Evolutionary conservation across 2,113 vertebrate species (phyloP).

Genomic region (Maccullochella peelii): DNA sequence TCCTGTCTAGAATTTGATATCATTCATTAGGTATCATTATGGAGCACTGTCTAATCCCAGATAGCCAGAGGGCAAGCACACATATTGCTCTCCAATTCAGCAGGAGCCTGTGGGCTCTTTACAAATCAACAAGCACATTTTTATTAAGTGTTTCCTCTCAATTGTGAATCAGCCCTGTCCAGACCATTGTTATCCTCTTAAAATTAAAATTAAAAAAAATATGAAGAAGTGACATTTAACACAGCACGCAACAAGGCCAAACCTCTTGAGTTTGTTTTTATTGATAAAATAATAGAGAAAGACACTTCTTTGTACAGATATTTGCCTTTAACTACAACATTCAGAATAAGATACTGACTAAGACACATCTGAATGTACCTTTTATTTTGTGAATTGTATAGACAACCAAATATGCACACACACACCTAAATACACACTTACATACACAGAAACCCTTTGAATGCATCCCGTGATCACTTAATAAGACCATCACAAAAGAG

Average conservation of each 20-base stretch:
- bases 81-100: constrained; percentile 1
- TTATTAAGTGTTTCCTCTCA: constrained; percentile 19
- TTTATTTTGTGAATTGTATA: background rate
- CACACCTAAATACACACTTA: background rate
- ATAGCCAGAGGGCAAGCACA: constrained; percentile 27
- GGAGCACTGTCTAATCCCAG: background rate
- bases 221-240: constrained; percentile 19
- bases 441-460: constrained; percentile 34
- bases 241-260: background rate
- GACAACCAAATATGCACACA: background rate
- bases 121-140: constrained; percentile 21
- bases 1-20: constrained; percentile 8
- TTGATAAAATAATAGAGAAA: constrained; percentile 9
- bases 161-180: background rate
- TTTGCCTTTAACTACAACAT: background rate
- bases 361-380: constrained; percentile 7
- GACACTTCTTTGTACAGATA: background rate
- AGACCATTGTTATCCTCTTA: background rate
- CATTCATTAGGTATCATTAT: constrained; percentile 43
- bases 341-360: background rate
- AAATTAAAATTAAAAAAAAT: constrained; percentile 8
- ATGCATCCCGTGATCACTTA: constrained; percentile 71
- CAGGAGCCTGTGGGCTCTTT: constrained; percentile 28
- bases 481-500: constrained; percentile 59
- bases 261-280: constrained; percentile 10